Evolutionary conservation across 2,888 invertebrate genomes (phyloP), one percentile per base, ranked within the genome.

Genomic region (Dicycla oo): DNA sequence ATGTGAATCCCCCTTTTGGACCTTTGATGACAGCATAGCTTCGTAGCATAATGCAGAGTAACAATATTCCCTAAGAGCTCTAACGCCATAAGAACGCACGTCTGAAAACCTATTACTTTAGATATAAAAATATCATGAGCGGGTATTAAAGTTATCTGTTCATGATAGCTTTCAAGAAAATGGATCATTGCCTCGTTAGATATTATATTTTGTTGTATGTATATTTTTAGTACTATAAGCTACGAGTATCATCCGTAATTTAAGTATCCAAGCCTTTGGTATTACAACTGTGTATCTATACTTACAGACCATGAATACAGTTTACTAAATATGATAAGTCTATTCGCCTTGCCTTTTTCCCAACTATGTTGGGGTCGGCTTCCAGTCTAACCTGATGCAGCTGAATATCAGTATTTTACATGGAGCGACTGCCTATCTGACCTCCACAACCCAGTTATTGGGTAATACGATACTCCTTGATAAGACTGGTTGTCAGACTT

Each of bases 151-250:
- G 61, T 62, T 68, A 57, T 26, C 51, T 57, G 38, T 75, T 66
- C 23, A 75, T 34, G 34, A 34, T 75, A 47, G 77, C 34, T 56
- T 75, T 57, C 40, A 38, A n/a, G 40, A 10, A 67, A 73, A 75
- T 73, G 23, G 40, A 66, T 57, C n/a, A 47, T 53, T 54, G 10
- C 45, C 15, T 47, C 53, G 26, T 62, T 47, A 54, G 26, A 20
- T 56, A 54, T 56, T 54, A 66, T 20, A 38, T 67, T 67, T 65
- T n/a, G 38, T 30, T 49, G 26, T 26, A 20, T 49, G 26, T 26
- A 20, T 40, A 3, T 62, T 49, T 40, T 63, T 38, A 1, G 26
- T 13, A 30, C n/a, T 40, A 11, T 11, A 23, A n/a, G 5, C 38
- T 34, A 34, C 34, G 30, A 34, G 34, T 38, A 13, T 15, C 7